Percentiles rank a stretch among this genome's conserved stretches.
These are phyloP conservation scores for Tamandua tetradactyla DNA, from an alignment of 2,797 vertebrate species.

Conservation along the genomic window DNA sequence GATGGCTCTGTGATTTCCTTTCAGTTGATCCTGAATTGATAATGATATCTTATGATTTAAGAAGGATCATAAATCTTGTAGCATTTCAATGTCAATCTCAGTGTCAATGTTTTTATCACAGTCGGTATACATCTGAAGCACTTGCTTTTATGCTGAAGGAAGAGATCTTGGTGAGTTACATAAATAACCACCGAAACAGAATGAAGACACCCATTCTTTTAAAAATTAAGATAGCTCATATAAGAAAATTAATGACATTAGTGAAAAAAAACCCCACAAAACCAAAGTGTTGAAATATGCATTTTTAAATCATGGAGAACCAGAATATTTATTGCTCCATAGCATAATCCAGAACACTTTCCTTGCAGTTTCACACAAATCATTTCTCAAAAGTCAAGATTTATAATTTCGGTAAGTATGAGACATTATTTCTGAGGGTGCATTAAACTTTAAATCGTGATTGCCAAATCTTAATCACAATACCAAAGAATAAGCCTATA, in stretches of 20 bases:
- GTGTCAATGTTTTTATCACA: constrained; percentile 51
- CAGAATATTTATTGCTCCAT: background rate
- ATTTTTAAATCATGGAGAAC: background rate
- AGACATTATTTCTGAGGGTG: background rate
- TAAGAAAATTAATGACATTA: background rate
- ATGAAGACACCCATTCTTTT: background rate
- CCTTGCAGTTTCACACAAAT: background rate
- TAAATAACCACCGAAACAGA: background rate
- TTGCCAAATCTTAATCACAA: background rate
- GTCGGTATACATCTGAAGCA: background rate
- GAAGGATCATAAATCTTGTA: constrained; percentile 62
- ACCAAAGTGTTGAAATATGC: background rate
- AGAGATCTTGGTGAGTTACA: background rate
- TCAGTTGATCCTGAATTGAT: constrained; percentile 51
- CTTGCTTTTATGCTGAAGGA: constrained; percentile 10
- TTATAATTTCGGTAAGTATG: background rate
- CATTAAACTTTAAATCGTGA: background rate
- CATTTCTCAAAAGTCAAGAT: background rate
- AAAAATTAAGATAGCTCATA: background rate
- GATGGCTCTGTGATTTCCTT: constrained; percentile 36
- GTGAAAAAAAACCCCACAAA: background rate
- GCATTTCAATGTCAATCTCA: constrained; percentile 39
- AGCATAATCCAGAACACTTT: background rate
- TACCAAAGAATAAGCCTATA: background rate
- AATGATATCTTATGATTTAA: constrained; percentile 60